These are phyloP conservation scores for Tinea pellionella DNA, from an alignment of 2,888 invertebrate species.

Conservation along the genomic window DNA sequence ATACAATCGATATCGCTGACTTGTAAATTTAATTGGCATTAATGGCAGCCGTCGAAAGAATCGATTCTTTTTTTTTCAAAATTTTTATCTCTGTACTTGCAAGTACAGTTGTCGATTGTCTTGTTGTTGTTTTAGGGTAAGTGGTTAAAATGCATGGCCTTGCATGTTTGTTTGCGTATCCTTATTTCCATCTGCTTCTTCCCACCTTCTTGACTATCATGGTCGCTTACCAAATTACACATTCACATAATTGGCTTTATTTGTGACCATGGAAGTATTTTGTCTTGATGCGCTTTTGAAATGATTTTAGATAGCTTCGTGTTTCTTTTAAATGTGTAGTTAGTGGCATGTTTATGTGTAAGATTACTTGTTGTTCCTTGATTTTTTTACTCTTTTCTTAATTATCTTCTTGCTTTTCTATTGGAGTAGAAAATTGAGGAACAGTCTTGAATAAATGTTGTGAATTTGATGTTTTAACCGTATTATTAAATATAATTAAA, in stretches of 20 bases:
- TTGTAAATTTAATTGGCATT: slow-evolving; percentile 53
- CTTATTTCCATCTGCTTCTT: slow-evolving; percentile 8
- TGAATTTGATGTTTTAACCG: not conserved
- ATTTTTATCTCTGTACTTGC: slow-evolving; percentile 43
- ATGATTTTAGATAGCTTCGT: not conserved
- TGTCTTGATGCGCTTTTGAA: not conserved
- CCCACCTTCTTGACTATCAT: not conserved
- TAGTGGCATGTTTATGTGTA: not conserved
- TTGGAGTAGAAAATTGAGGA: not conserved
- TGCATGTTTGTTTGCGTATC: not conserved
- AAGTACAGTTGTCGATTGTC: slow-evolving; percentile 65
- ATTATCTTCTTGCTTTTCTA: not conserved
- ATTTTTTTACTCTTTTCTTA: not conserved
- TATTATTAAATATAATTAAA: not conserved
- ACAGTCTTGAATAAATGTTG: not conserved
- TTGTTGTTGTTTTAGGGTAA: slow-evolving; percentile 34
- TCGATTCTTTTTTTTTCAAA: slow-evolving; percentile 46
- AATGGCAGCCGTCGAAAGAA: slow-evolving; percentile 66
- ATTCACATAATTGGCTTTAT: not conserved
- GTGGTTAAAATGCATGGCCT: slow-evolving; percentile 53
- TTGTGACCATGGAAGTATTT: not conserved
- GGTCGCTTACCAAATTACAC: not conserved
- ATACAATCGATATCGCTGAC: slow-evolving; percentile 59
- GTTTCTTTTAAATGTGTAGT: not conserved
- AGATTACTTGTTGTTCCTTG: not conserved